A percentile compares a stretch with the other conserved stretches of the same genome.
Evolutionary conservation across 2,888 invertebrate genomes (phyloP).

Genomic region (Clostera curtula): DNA sequence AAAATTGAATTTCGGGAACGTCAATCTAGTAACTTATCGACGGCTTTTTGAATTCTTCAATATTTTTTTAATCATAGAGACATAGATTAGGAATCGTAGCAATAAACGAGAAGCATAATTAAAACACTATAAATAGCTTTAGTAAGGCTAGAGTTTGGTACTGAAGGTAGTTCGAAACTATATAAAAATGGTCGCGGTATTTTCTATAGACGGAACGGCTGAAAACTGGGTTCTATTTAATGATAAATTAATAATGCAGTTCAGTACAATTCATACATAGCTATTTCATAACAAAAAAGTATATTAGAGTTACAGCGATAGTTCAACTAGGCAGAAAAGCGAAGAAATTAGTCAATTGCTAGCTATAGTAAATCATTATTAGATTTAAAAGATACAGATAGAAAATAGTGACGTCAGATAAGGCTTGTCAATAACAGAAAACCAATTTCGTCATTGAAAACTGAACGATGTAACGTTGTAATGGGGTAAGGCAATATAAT

Average conservation of each 20-base stretch:
- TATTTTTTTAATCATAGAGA: conserved; percentile 11
- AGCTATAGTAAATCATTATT: conserved; percentile 65
- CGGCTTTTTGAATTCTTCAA: conserved; percentile 27
- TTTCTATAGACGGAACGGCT: conserved; percentile 56
- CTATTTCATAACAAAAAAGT: conserved; percentile 47
- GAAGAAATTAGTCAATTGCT: conserved; percentile 71
- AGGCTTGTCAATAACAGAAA: conserved; percentile 53
- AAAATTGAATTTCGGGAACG: too few species aligned
- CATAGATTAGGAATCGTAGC: conserved; percentile 57
- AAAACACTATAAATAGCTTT: conserved; percentile 51
- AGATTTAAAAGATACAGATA: conserved; percentile 41
- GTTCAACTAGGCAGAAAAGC: conserved; percentile 62
- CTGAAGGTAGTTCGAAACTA: conserved; percentile 59
- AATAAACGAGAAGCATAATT: conserved; percentile 64
- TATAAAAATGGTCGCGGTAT: conserved; percentile 46
- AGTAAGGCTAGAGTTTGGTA: conserved; percentile 70
- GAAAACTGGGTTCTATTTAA: conserved; percentile 50
- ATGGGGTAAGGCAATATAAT: conserved; percentile 40
- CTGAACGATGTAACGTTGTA: conserved; percentile 39
- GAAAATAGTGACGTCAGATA: conserved; percentile 43
- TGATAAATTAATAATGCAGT: conserved; percentile 41
- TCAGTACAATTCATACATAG: conserved; percentile 61
- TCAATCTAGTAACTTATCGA: conserved; percentile 17
- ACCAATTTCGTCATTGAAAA: conserved; percentile 44
- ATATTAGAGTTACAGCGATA: conserved; percentile 62